Base-by-base conservation (phyloP, 2,888 invertebrate genomes). In the Pharmacophagus antenor region DNA sequence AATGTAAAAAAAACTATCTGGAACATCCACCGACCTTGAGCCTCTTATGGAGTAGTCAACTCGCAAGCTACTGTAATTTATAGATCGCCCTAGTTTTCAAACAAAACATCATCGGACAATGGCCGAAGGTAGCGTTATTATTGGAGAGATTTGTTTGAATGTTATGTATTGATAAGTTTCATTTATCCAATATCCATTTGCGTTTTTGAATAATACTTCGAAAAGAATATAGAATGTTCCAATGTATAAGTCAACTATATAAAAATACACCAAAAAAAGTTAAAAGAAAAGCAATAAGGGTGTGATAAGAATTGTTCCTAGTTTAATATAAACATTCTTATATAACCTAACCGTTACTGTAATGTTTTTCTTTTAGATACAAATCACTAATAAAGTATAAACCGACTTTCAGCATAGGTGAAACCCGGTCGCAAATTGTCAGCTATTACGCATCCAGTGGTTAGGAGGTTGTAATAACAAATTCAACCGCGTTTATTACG, bases 1-100 rank as follows among this genome's bases (percentile, higher is more conserved):
- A 77, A 79, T 73, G 64, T 60, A 62, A 63, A 66, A 76, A 73
- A 73, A 78, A 73, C 73, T 77, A 79, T 79, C 79, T 89, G 88
- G 88, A 88, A 76, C 82, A 70, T 88, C 87, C 88, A 90, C 82
- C 85, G 87, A 86, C 89, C 89, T 89, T 90, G 89, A 76, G 77
- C 82, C 74, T 72, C 76, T 81, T 80, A 71, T 70, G 74, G 75
- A 80, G 80, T 79, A 77, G 72, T 76, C 76, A 77, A 73, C 82
- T 80, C 82, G 78, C 79, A 79, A 79, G 71, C 74, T 70, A 77
- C 67, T 69, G 70, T 77, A 81, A 80, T 80, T 85, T 84, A 83
- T 80, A 84, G 81, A 77, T 74, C 73, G 88, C 66, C 83, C 88
- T 77, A 86, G 79, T 82, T 88, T 73, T 67, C 61, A 74, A 70